A percentile compares a stretch with the other conserved stretches of the same genome.
Evolutionary conservation across 1,140 invertebrate genomes (phyloP).

Genomic region (Camponotus pennsylvanicus): DNA sequence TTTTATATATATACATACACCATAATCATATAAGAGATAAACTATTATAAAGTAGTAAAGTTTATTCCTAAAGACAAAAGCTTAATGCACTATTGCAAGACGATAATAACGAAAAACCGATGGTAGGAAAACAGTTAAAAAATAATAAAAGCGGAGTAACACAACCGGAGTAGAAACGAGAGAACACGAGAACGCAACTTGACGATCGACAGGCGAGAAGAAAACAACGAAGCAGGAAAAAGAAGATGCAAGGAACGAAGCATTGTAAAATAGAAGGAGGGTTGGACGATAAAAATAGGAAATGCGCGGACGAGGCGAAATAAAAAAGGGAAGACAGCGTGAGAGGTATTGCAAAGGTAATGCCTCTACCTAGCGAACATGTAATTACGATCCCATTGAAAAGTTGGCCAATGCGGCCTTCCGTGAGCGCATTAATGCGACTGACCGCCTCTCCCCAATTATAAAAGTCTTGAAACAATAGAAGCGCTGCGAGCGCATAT

Average conservation of each 20-base stretch:
- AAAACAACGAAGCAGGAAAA: slow-evolving; percentile 58
- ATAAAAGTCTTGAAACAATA: slow-evolving; percentile 81
- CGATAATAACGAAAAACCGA: slow-evolving; percentile 34
- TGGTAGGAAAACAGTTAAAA: slow-evolving; percentile 6
- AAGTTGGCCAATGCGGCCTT: slow-evolving; percentile 71
- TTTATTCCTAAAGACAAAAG: slow-evolving; percentile 4
- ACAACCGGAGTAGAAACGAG: slow-evolving; percentile 20
- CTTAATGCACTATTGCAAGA: slow-evolving; percentile 46
- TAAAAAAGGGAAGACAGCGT: slow-evolving; percentile 30
- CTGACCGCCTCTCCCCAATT: slow-evolving; percentile 77
- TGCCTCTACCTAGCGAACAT: slow-evolving; percentile 66
- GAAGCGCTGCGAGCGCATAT: slow-evolving; percentile 52
- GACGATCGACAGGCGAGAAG: slow-evolving; percentile 40
- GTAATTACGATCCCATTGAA: slow-evolving; percentile 82
- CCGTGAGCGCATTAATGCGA: slow-evolving; percentile 74
- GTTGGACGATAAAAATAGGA: slow-evolving; percentile 54
- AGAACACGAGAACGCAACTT: slow-evolving; percentile 24
- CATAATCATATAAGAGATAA: background rate
- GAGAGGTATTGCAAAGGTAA: slow-evolving; percentile 54
- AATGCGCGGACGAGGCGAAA: slow-evolving; percentile 28
- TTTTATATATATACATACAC: too few species aligned
- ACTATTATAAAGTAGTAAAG: background rate
- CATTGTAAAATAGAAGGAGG: slow-evolving; percentile 2
- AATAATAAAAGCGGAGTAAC: slow-evolving; percentile 24
- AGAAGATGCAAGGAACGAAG: slow-evolving; percentile 63